A percentile compares a stretch with the other conserved stretches of the same genome.
These are phyloP conservation scores for Nasonia longicornis DNA, from an alignment of 1,140 invertebrate species.

Conservation along the genomic window DNA sequence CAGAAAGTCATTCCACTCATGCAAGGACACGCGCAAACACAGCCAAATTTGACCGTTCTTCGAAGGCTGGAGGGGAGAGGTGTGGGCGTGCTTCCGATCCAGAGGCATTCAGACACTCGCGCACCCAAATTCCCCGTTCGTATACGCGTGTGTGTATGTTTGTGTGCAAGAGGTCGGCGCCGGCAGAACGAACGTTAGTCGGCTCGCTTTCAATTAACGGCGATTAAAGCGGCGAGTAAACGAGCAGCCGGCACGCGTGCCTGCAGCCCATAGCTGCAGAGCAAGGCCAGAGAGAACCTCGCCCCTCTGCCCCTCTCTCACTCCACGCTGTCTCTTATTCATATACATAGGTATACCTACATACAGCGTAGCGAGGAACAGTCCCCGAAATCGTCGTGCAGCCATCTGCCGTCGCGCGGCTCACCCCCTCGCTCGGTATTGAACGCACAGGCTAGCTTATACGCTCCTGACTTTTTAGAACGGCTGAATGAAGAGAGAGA, in stretches of 20 bases:
- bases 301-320: not conserved
- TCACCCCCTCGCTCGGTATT: not conserved
- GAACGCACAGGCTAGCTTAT: not conserved
- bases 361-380: not conserved
- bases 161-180: not conserved
- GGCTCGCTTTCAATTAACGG: constrained; percentile 45
- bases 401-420: constrained; percentile 27
- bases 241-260: constrained; percentile 46
- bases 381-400: constrained; percentile 14
- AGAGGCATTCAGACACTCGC: not conserved
- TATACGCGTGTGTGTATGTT: not conserved
- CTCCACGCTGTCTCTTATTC: not conserved
- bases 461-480: not conserved
- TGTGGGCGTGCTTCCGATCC: not conserved
- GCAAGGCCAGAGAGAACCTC: not conserved
- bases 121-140: not conserved
- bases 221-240: constrained; percentile 43
- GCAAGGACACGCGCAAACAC: not conserved
- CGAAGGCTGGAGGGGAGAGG: not conserved
- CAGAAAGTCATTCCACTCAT: not conserved
- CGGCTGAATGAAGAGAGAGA: not conserved
- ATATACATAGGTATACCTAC: not conserved
- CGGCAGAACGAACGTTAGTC: not conserved
- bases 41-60: not conserved
- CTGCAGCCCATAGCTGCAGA: not conserved